phyloP scores from a whole-genome alignment of 2,888 invertebrate species.

The Conops quadrifasciatus region DNA sequence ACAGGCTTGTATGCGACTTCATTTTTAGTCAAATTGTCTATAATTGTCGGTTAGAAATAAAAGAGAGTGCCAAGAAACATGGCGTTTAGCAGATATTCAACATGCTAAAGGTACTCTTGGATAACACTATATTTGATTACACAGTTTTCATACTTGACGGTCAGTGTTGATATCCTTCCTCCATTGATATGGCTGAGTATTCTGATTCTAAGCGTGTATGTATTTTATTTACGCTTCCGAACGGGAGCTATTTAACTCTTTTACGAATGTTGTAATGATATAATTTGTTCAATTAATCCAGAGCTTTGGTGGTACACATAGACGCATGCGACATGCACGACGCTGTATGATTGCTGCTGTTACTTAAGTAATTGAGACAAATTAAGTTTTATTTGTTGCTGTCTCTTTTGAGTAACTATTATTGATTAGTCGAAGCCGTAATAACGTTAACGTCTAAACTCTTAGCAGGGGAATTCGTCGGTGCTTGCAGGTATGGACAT shows the following conservation, averaged over 20 bases:
- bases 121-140: too few species aligned
- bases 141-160: too few species aligned
- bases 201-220: too few species aligned
- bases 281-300: slow-evolving; percentile 20
- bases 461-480: neutral
- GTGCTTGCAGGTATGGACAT: neutral
- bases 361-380: slow-evolving; percentile 33
- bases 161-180: too few species aligned
- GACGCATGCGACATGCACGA: neutral
- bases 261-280: slow-evolving; percentile 5
- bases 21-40: too few species aligned
- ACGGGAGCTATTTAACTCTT: neutral
- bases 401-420: neutral
- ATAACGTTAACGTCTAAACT: slow-evolving; percentile 8
- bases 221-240: too few species aligned
- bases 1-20: too few species aligned
- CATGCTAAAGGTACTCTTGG: too few species aligned
- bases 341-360: slow-evolving; percentile 12
- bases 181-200: too few species aligned
- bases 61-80: too few species aligned
- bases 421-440: slow-evolving; percentile 29
- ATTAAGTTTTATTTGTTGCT: slow-evolving; percentile 28
- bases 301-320: slow-evolving; percentile 14
- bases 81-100: too few species aligned
- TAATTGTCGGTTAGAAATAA: too few species aligned